Conservation (phyloP, 2,888 invertebrate species). For the Callyntrura sp. region DNA sequence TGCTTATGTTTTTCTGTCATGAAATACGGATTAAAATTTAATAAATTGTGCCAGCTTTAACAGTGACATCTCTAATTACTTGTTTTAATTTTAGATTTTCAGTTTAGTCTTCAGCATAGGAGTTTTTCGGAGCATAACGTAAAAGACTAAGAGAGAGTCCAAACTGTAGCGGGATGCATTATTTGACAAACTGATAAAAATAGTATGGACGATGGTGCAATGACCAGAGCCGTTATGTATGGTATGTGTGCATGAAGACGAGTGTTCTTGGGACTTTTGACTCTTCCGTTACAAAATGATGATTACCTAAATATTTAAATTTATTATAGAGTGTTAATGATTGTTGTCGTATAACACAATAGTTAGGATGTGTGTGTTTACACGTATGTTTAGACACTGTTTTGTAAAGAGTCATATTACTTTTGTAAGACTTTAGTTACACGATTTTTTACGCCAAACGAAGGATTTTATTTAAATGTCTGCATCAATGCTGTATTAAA, state of each 20-base stretch:
- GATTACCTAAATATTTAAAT: constrained; percentile 18
- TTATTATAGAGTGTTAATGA: constrained; percentile 12
- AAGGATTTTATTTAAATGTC: background rate
- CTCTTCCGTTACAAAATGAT: background rate
- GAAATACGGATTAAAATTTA: too few species aligned
- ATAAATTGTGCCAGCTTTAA: too few species aligned
- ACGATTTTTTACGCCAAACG: background rate
- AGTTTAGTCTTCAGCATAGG: constrained; percentile 94
- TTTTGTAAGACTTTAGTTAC: background rate
- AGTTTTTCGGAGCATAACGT: constrained; percentile 92
- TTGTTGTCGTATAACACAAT: background rate
- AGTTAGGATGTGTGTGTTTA: background rate
- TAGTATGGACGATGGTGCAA: constrained; percentile 34
- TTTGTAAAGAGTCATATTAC: constrained; percentile 25
- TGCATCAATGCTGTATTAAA: background rate
- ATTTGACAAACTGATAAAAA: constrained; percentile 6
- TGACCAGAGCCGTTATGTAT: constrained; percentile 19
- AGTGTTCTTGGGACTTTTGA: constrained; percentile 1
- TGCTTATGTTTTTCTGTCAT: background rate
- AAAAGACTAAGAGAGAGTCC: background rate
- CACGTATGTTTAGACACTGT: background rate
- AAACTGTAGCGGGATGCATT: background rate
- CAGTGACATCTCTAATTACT: constrained; percentile 84
- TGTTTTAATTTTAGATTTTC: constrained; percentile 93
- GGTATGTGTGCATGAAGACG: background rate